Evolutionary conservation across 2,113 vertebrate species (phyloP).

Genomic region (Hipposideros armiger): DNA sequence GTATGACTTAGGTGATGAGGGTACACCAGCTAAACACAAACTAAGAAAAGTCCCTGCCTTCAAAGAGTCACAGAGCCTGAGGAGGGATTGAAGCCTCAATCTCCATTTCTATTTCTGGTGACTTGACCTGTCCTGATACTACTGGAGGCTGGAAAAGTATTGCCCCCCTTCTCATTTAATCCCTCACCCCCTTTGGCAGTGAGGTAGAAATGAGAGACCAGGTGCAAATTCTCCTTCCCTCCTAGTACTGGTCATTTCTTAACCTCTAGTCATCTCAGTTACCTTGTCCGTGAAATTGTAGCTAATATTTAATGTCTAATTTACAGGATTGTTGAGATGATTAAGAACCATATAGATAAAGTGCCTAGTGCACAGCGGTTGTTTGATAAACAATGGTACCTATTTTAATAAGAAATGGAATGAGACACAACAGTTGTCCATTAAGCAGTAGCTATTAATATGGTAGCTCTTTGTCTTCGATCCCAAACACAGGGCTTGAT

Average conservation of each 20-base stretch:
- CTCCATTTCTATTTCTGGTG: neutral
- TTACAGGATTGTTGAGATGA: neutral
- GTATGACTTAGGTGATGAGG: neutral
- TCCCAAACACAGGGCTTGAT: neutral
- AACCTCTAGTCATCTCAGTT: neutral
- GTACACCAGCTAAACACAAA: constrained; percentile 13
- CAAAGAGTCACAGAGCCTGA: neutral
- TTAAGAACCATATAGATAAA: constrained; percentile 18
- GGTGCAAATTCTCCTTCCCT: neutral
- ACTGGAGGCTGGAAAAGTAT: neutral
- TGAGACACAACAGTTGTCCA: neutral
- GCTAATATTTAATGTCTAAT: neutral
- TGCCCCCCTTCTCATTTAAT: neutral
- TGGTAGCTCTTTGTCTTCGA: neutral
- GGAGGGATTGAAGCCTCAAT: neutral
- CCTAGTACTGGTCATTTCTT: neutral
- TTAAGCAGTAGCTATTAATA: neutral
- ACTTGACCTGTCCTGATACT: neutral
- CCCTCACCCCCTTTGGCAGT: no score
- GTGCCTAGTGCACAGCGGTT: neutral
- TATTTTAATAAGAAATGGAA: constrained; percentile 57
- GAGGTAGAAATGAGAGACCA: neutral
- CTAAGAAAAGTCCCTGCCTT: neutral
- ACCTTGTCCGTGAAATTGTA: neutral
- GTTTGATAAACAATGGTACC: neutral